Conservation (phyloP, 1,140 invertebrate species). For the Drosophila ambigua region DNA sequence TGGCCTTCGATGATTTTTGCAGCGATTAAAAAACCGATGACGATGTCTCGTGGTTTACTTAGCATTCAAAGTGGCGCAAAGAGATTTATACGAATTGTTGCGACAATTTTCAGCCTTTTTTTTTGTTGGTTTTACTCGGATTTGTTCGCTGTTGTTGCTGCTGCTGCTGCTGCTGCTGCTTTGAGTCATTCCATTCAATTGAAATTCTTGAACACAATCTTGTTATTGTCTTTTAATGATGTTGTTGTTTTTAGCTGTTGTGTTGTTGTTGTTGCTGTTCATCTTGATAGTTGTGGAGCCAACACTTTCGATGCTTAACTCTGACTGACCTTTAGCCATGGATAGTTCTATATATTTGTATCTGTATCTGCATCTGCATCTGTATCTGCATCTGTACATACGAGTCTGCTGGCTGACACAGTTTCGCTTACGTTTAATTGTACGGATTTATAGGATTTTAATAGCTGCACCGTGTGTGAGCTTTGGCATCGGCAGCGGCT, state of each 20-base stretch:
- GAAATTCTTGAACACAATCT: constrained; percentile 41
- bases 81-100: constrained; percentile 61
- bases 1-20: constrained; percentile 75
- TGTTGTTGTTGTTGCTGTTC: constrained; percentile 13
- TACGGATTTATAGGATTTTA: constrained; percentile 37
- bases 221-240: constrained; percentile 53
- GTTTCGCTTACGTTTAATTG: constrained; percentile 53
- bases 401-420: constrained; percentile 41
- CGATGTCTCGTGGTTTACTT: constrained; percentile 60
- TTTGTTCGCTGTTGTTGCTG: not conserved
- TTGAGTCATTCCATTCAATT: constrained; percentile 50
- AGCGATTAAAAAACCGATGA: constrained; percentile 75
- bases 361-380: constrained; percentile 6
- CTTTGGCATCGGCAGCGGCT: not conserved
- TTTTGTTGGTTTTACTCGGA: constrained; percentile 1
- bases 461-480: constrained; percentile 17
- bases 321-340: constrained; percentile 42
- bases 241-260: constrained; percentile 16
- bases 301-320: constrained; percentile 43
- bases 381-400: constrained; percentile 18
- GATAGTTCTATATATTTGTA: constrained; percentile 41
- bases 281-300: constrained; percentile 32
- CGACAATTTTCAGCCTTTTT: constrained; percentile 38
- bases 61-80: constrained; percentile 67
- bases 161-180: constrained; percentile 11